Evolutionary conservation across 2,113 vertebrate genomes (phyloP).

Genomic region (Pholis gunnellus): DNA sequence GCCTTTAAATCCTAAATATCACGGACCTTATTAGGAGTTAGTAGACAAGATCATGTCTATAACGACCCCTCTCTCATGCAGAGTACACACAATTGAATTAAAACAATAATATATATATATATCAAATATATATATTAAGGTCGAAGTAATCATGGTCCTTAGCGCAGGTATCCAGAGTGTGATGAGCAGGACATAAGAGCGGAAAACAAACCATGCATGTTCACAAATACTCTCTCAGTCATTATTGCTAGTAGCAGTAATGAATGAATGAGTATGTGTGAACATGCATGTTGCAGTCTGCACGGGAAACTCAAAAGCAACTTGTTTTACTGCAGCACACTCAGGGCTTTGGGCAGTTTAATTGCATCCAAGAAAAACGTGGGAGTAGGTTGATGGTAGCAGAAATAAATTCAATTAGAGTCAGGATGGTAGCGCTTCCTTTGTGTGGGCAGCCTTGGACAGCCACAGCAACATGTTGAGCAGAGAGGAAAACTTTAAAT

Average conservation of each 20-base stretch:
- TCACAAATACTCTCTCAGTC: conserved; percentile 20
- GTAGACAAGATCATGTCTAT: conserved; percentile 25
- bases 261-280: neutral
- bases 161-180: conserved; percentile 15
- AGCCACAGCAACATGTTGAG: neutral
- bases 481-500: neutral
- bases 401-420: conserved; percentile 8
- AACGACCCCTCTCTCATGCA: conserved; percentile 37
- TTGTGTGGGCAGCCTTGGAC: neutral
- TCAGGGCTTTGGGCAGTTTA: conserved; percentile 5
- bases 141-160: conserved; percentile 49
- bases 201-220: conserved; percentile 12
- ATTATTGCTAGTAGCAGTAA: conserved; percentile 6
- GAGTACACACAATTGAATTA: conserved; percentile 13
- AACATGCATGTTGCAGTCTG: neutral
- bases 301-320: conserved; percentile 2
- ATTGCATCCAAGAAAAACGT: neutral
- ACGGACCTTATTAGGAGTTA: conserved; percentile 48
- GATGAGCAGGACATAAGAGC: neutral
- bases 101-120: conserved; percentile 6
- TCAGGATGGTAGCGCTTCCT: neutral
- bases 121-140: conserved; percentile 11
- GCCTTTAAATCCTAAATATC: conserved; percentile 59
- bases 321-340: neutral
- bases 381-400: neutral